These are phyloP conservation scores for Nomada lathburiana DNA, from an alignment of 2,888 invertebrate genomes.

Conservation along the genomic window DNA sequence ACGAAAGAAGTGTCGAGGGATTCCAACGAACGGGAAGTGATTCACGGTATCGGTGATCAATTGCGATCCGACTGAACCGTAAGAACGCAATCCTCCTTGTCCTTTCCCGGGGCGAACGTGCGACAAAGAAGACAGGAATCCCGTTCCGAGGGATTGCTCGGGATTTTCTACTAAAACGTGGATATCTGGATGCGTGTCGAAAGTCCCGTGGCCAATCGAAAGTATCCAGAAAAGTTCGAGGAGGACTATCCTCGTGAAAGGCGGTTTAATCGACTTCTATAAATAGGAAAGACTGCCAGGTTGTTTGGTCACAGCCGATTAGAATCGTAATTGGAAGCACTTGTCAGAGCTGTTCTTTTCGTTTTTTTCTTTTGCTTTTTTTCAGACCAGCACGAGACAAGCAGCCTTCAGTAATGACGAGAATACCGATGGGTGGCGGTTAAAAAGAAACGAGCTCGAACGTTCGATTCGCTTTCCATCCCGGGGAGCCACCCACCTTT, in stretches of 20 bases:
- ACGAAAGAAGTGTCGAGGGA: constrained; percentile 14
- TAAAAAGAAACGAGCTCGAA: constrained; percentile 4
- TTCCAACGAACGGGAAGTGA: constrained; percentile 44
- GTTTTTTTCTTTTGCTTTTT: neutral
- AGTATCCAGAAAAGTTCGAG: neutral
- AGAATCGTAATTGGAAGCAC: constrained; percentile 37
- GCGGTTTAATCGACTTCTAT: constrained; percentile 23
- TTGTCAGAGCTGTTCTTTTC: neutral
- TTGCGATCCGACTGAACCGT: constrained; percentile 24
- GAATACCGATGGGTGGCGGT: neutral
- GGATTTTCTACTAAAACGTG: constrained; percentile 16
- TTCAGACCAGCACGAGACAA: neutral
- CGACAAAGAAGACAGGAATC: constrained; percentile 33
- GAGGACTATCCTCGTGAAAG: neutral
- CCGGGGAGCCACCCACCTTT: constrained; percentile 52
- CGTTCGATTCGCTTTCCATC: constrained; percentile 63
- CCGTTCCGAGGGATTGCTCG: neutral
- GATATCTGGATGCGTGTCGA: neutral
- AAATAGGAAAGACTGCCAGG: neutral
- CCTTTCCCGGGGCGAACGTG: constrained; percentile 33
- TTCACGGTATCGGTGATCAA: constrained; percentile 27
- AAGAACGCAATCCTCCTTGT: constrained; percentile 7
- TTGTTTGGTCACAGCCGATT: constrained; percentile 51
- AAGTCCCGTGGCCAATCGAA: constrained; percentile 16
- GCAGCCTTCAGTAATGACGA: neutral